These are phyloP conservation scores for Sorex araneus DNA, from an alignment of 2,113 vertebrate genomes.

Conservation along the genomic window DNA sequence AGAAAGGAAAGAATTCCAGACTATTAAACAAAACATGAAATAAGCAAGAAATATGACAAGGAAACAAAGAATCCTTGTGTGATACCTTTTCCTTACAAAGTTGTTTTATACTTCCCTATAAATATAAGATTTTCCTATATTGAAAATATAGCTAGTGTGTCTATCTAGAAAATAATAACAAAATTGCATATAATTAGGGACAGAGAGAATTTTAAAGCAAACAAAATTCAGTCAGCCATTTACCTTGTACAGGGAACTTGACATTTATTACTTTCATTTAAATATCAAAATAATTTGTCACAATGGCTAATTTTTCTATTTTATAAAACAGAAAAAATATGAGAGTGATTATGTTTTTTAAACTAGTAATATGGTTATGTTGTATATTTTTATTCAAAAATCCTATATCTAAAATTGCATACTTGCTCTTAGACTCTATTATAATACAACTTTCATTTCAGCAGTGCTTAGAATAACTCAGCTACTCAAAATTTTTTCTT, in stretches of 20 bases:
- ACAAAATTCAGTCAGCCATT: not conserved
- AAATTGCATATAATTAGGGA: not conserved
- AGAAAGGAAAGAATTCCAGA: not conserved
- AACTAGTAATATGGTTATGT: not conserved
- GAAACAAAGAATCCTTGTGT: not conserved
- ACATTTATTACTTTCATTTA: conserved; percentile 9
- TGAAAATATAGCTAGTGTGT: not conserved
- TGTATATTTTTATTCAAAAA: conserved; percentile 39
- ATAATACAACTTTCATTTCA: not conserved
- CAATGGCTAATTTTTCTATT: not conserved
- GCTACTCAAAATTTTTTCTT: conserved; percentile 26
- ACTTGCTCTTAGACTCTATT: conserved; percentile 18
- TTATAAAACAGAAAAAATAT: conserved; percentile 2
- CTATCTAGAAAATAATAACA: not conserved
- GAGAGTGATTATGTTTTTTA: not conserved
- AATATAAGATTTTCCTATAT: not conserved
- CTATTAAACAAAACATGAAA: not conserved
- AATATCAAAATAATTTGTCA: not conserved
- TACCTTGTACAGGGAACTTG: not conserved
- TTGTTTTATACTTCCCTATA: not conserved
- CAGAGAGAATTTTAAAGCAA: not conserved
- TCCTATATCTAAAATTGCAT: not conserved
- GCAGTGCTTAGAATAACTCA: not conserved
- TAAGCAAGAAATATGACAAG: not conserved
- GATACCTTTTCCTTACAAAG: conserved; percentile 33